phyloP scores from a whole-genome alignment of 2,888 invertebrate genomes.

The Sminthurinus aureus region DNA sequence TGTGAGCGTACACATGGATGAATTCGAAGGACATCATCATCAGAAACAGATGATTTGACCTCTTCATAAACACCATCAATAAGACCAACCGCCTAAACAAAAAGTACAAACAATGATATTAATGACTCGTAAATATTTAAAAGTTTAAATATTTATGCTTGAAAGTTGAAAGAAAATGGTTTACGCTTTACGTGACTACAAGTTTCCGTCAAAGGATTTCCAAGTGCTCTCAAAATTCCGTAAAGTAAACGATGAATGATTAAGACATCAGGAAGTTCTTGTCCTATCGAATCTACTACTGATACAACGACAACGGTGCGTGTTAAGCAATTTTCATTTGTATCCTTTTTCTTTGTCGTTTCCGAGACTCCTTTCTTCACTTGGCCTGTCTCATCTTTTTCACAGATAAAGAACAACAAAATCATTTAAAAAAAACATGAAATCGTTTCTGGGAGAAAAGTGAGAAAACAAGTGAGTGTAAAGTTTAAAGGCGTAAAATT shows the following conservation, averaged over 20 bases:
- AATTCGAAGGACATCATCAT: background rate
- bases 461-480: too few species aligned
- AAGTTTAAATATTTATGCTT: too few species aligned
- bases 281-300: background rate
- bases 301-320: background rate
- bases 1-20: background rate
- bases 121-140: too few species aligned
- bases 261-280: slow-evolving; percentile 4
- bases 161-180: too few species aligned
- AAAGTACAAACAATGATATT: background rate
- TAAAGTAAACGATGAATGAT: slow-evolving; percentile 1
- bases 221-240: background rate
- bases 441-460: too few species aligned
- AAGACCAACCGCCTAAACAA: background rate
- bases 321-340: background rate
- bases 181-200: background rate
- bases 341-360: too few species aligned
- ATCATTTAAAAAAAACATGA: too few species aligned
- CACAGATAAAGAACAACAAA: too few species aligned
- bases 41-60: background rate
- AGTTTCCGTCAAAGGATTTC: too few species aligned
- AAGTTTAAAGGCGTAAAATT: too few species aligned
- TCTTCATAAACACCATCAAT: background rate
- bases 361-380: too few species aligned
- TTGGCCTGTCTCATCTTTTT: too few species aligned